These are phyloP conservation scores for Sphaerophoria taeniata DNA, from an alignment of 2,888 invertebrate genomes.

Conservation along the genomic window DNA sequence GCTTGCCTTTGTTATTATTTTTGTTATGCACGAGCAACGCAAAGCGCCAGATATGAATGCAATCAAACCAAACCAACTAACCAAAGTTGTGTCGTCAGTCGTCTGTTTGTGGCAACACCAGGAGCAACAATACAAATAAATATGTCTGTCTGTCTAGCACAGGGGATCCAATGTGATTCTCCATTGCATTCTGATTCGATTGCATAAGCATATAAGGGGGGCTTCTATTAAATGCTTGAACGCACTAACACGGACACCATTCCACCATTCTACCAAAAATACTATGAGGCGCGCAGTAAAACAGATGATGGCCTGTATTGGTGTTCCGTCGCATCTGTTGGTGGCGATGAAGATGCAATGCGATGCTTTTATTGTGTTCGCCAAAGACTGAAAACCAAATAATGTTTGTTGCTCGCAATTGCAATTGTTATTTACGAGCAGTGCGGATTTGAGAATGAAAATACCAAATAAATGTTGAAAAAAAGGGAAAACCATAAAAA, in stretches of 20 bases:
- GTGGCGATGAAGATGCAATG: constrained; percentile 19
- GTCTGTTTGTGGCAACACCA: constrained; percentile 29
- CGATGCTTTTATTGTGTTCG: constrained; percentile 34
- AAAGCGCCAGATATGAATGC: neutral
- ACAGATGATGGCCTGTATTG: neutral
- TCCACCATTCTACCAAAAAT: neutral
- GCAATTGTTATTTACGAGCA: constrained; percentile 21
- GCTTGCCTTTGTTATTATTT: constrained; percentile 39
- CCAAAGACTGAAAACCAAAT: constrained; percentile 33
- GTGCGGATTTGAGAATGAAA: constrained; percentile 2
- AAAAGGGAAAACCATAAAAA: constrained; percentile 65
- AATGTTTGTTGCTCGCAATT: constrained; percentile 1
- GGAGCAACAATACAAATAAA: constrained; percentile 28
- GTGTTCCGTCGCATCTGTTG: neutral
- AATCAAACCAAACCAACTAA: neutral
- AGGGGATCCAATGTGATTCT: constrained; percentile 43
- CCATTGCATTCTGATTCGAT: constrained; percentile 49
- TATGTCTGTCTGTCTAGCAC: constrained; percentile 13
- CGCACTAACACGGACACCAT: constrained; percentile 16
- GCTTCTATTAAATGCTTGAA: neutral
- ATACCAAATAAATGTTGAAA: constrained; percentile 1
- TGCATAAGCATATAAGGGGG: constrained; percentile 55
- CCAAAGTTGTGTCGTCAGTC: neutral
- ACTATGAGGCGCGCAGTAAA: neutral
- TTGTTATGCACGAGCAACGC: neutral